phyloP scores from a whole-genome alignment of 2,888 invertebrate species.

The Tipula confusa region DNA sequence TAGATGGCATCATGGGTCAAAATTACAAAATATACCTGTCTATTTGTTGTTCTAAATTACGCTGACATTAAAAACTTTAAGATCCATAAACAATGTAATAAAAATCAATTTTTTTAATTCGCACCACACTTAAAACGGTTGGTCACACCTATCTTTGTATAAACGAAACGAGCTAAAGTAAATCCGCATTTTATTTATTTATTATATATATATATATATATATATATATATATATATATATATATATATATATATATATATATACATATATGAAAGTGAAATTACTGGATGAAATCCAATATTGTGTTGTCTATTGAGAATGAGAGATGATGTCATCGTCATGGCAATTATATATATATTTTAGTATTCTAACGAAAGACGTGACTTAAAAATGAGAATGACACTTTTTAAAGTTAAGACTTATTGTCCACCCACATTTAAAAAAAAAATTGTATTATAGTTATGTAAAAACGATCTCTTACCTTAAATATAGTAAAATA shows the following conservation, averaged over 20 bases:
- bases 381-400: background rate
- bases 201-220: no score
- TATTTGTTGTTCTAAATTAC: no score
- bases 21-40: no score
- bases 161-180: background rate
- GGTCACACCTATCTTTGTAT: background rate
- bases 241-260: no score
- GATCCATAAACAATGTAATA: background rate
- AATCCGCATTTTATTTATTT: background rate
- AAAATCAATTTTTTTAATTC: background rate
- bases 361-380: background rate
- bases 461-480: background rate
- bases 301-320: background rate
- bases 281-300: conserved; percentile 20
- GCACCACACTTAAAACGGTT: background rate
- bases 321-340: conserved; percentile 20
- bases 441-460: background rate
- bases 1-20: no score
- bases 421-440: background rate
- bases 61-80: no score
- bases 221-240: no score
- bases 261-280: conserved; percentile 14
- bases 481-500: background rate
- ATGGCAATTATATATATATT: background rate
- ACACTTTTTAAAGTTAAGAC: no score